phyloP scores from a whole-genome alignment of 2,888 invertebrate genomes.

The Lordiphosa fenestrarum region DNA sequence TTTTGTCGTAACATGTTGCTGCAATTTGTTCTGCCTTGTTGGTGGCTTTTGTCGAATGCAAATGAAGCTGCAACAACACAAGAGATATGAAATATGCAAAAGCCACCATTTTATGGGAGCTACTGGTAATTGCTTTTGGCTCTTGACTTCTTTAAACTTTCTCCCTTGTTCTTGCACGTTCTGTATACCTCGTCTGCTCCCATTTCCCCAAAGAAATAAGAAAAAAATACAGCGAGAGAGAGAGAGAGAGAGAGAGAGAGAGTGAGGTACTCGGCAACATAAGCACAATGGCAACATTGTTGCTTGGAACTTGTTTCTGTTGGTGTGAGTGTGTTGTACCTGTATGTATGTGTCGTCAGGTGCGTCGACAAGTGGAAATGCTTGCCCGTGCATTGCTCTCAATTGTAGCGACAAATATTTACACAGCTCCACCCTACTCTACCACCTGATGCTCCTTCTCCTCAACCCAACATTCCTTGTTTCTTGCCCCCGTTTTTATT shows the following conservation, averaged over 20 bases:
- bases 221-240: neutral
- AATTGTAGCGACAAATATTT: conserved; percentile 68
- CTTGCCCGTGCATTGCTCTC: conserved; percentile 70
- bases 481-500: conserved; percentile 30
- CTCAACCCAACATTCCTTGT: conserved; percentile 9
- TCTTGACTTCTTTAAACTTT: conserved; percentile 45
- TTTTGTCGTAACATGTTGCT: conserved; percentile 26
- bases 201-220: conserved; percentile 14
- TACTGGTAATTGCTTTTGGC: conserved; percentile 34
- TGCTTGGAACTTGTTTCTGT: conserved; percentile 46
- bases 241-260: too few species aligned
- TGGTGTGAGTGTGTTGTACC: conserved; percentile 3
- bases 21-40: conserved; percentile 35
- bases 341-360: conserved; percentile 43
- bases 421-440: conserved; percentile 34
- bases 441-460: neutral
- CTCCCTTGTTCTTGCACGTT: conserved; percentile 62
- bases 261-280: conserved; percentile 11
- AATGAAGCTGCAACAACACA: conserved; percentile 40
- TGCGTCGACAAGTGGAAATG: conserved; percentile 69
- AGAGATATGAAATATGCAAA: conserved; percentile 47
- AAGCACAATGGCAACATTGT: conserved; percentile 57
- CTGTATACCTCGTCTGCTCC: conserved; percentile 32
- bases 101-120: conserved; percentile 25
- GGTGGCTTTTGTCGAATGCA: conserved; percentile 36